Percentiles rank a stretch among this genome's conserved stretches.
Evolutionary conservation across 2,888 invertebrate species (phyloP).

Genomic region (Plebejus anna): DNA sequence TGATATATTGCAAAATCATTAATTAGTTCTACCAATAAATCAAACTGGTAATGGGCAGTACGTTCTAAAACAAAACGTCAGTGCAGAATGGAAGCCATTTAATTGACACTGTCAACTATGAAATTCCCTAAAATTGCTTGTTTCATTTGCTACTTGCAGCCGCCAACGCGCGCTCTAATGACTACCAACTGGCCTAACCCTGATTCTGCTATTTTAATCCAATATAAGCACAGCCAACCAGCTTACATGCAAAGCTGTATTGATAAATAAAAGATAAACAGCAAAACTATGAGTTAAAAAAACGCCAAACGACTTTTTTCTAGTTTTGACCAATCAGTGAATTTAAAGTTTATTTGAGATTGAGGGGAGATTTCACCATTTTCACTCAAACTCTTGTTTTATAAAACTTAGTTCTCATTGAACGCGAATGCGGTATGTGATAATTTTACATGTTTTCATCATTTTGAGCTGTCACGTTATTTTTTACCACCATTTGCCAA

Average conservation of each 20-base stretch:
- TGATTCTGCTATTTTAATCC: background rate
- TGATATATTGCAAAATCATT: conserved; percentile 30
- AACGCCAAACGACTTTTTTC: too few species aligned
- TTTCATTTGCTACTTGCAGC: conserved; percentile 47
- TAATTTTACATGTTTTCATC: too few species aligned
- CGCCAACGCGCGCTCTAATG: conserved; percentile 57
- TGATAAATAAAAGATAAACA: background rate
- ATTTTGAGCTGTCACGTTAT: too few species aligned
- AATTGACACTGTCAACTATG: conserved; percentile 56
- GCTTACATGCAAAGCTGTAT: background rate
- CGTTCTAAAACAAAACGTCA: conserved; percentile 48
- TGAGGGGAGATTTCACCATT: too few species aligned
- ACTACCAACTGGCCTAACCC: conserved; percentile 56
- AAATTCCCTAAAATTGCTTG: conserved; percentile 63
- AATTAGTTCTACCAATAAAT: conserved; percentile 44
- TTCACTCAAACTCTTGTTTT: too few species aligned
- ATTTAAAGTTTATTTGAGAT: too few species aligned
- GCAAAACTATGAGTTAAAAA: too few species aligned
- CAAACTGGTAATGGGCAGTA: conserved; percentile 46
- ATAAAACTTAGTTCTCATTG: too few species aligned
- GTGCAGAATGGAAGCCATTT: conserved; percentile 46
- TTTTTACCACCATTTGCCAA: too few species aligned
- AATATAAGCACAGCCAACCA: background rate
- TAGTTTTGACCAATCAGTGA: too few species aligned
- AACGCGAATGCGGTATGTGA: too few species aligned